phyloP scores from a whole-genome alignment of 2,797 vertebrate genomes.

The Eulemur mongoz region DNA sequence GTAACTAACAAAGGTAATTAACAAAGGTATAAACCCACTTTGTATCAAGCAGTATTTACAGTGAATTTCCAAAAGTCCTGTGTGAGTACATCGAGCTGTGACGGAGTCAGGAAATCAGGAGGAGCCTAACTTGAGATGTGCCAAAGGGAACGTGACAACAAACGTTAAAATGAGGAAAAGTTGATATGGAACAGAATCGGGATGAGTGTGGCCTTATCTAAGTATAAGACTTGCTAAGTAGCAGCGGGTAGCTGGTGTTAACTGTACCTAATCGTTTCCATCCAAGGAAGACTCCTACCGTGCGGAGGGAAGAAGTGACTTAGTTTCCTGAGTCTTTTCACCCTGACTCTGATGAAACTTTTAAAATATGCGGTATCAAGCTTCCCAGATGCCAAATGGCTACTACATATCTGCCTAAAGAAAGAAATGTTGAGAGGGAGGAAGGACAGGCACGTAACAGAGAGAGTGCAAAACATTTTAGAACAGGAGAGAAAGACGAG shows the following conservation, averaged over 20 bases:
- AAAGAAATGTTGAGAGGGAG: not conserved
- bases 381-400: not conserved
- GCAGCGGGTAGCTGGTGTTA: not conserved
- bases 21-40: not conserved
- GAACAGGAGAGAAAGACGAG: not conserved
- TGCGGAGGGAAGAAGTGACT: not conserved
- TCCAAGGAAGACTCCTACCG: fast-evolving
- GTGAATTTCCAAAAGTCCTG: not conserved
- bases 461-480: not conserved
- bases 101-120: not conserved
- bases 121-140: not conserved
- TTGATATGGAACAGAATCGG: constrained; percentile 22
- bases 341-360: not conserved
- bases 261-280: not conserved
- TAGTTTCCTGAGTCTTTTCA: not conserved
- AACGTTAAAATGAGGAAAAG: not conserved
- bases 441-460: not conserved
- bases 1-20: too few relatives aligned
- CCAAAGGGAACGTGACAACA: not conserved
- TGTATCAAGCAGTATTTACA: not conserved
- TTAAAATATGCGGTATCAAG: not conserved
- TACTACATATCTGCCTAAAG: not conserved
- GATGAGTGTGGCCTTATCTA: not conserved
- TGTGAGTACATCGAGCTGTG: not conserved
- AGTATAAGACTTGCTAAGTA: not conserved